Evolutionary conservation across 2,797 vertebrate genomes (phyloP).

Genomic region (Rhabdophis nuchalis): DNA sequence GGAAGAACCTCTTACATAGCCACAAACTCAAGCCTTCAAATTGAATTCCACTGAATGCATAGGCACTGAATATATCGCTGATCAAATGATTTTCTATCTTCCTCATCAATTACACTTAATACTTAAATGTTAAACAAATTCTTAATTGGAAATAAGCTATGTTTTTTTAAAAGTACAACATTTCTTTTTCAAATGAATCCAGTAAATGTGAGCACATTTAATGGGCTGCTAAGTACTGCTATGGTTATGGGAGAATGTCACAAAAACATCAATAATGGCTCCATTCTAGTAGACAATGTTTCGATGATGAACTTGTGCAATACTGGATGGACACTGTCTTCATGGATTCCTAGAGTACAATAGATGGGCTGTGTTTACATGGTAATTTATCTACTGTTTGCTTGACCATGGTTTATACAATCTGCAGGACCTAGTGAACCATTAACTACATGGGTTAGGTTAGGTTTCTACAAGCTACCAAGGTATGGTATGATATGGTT

Average conservation of each 20-base stretch:
- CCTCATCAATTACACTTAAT: background rate
- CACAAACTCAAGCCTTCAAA: background rate
- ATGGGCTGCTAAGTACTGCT: background rate
- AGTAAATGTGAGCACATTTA: background rate
- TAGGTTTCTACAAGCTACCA: background rate
- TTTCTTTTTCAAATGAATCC: background rate
- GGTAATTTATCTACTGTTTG: background rate
- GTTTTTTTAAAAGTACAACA: background rate
- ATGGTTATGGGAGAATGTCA: background rate
- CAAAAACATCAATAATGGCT: background rate
- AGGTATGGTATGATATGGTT: background rate
- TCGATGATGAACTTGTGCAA: background rate
- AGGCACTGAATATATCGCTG: background rate
- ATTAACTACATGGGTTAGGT: background rate
- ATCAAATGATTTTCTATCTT: background rate
- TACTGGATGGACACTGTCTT: background rate
- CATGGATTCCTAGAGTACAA: background rate
- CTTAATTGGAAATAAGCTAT: background rate
- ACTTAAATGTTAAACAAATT: background rate
- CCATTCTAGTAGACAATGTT: background rate
- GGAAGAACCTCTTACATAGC: background rate
- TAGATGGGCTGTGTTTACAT: background rate
- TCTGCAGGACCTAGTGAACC: background rate
- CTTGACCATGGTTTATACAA: background rate
- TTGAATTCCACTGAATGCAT: constrained; percentile 5